Percentiles rank a stretch among this genome's conserved stretches.
Evolutionary conservation across 2,113 vertebrate genomes (phyloP).

Genomic region (Picathartes gymnocephalus): DNA sequence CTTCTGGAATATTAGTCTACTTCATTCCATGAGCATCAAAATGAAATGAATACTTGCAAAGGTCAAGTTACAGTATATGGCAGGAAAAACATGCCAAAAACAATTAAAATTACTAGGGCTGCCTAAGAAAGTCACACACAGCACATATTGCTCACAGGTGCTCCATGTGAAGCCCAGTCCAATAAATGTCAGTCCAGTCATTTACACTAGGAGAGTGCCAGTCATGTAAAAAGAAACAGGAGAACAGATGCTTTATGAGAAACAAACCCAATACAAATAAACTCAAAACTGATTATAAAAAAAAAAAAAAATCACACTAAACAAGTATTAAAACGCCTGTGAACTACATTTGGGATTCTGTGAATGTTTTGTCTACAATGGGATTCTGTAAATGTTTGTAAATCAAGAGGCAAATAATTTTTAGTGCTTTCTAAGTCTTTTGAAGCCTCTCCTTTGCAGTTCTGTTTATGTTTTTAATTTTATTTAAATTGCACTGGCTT

Average conservation of each 20-base stretch:
- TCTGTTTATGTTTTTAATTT: background rate
- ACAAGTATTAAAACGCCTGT: background rate
- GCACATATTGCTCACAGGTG: slow-evolving; percentile 54
- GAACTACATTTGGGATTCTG: background rate
- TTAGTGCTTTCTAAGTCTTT: background rate
- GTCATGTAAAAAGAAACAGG: slow-evolving; percentile 37
- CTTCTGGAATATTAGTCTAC: slow-evolving; percentile 6
- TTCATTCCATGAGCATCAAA: slow-evolving; percentile 6
- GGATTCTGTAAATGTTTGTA: background rate
- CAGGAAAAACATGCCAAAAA: slow-evolving; percentile 43
- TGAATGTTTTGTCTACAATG: background rate
- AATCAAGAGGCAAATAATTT: background rate
- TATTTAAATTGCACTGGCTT: background rate
- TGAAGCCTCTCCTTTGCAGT: background rate
- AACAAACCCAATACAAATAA: slow-evolving; percentile 46
- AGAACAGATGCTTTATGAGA: slow-evolving; percentile 55
- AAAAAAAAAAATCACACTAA: background rate
- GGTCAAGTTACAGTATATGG: slow-evolving; percentile 37
- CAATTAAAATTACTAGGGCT: slow-evolving; percentile 36
- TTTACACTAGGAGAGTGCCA: slow-evolving; percentile 20
- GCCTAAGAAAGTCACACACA: slow-evolving; percentile 11
- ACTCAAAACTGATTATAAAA: slow-evolving; percentile 11
- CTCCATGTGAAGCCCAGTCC: slow-evolving; percentile 33
- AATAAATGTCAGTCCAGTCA: slow-evolving; percentile 50
- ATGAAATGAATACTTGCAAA: slow-evolving; percentile 32